A percentile compares a stretch with the other conserved stretches of the same genome.
phyloP scores from a whole-genome alignment of 2,888 invertebrate genomes.

The Ditylenchus weischeri region DNA sequence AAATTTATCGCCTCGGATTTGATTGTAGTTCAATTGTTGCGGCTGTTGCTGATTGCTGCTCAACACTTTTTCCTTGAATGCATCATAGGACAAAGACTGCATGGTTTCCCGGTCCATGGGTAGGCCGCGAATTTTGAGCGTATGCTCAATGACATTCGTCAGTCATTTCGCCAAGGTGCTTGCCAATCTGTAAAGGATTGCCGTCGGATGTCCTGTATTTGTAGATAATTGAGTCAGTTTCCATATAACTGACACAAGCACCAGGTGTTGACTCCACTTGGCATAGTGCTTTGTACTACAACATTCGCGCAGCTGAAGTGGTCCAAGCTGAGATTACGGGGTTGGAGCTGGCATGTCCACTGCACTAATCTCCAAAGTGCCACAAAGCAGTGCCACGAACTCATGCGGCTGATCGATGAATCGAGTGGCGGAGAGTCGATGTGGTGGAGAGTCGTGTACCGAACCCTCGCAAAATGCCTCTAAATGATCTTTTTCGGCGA shows the following conservation, averaged over 20 bases:
- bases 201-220: too few species aligned
- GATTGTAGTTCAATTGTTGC: too few species aligned
- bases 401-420: not conserved
- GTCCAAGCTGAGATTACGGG: constrained; percentile 13
- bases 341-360: not conserved
- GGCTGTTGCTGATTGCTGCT: too few species aligned
- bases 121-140: not conserved
- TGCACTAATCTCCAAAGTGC: constrained; percentile 4
- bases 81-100: too few species aligned
- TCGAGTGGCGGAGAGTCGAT: constrained; percentile 1
- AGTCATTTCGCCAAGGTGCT: not conserved
- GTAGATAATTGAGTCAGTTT: not conserved
- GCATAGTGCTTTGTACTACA: constrained; percentile 2
- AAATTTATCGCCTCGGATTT: too few species aligned
- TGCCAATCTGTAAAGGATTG: not conserved
- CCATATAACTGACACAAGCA: not conserved
- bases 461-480: constrained; percentile 7
- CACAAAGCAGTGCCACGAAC: constrained; percentile 2
- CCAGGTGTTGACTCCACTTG: constrained; percentile 11
- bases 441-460: constrained; percentile 13
- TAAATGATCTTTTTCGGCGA: too few species aligned
- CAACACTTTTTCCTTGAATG: too few species aligned
- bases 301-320: constrained; percentile 10
- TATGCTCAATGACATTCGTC: not conserved
- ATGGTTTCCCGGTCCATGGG: not conserved